Evolutionary conservation across 2,888 invertebrate genomes (phyloP).

Genomic region (Volucella inflata): DNA sequence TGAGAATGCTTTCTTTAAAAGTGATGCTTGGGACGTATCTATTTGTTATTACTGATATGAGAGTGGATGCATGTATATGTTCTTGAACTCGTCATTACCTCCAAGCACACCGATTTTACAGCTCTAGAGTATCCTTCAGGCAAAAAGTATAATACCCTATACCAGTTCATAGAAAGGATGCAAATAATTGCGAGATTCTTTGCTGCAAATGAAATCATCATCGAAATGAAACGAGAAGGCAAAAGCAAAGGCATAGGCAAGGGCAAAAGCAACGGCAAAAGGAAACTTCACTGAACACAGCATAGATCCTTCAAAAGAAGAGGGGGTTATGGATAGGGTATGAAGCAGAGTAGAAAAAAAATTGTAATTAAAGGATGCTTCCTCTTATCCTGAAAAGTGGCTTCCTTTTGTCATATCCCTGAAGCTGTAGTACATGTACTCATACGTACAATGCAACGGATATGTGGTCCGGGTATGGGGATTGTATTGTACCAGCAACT

Average conservation of each 20-base stretch:
- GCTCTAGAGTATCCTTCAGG: constrained; percentile 22
- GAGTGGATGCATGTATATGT: not conserved
- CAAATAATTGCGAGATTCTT: constrained; percentile 60
- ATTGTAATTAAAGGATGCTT: constrained; percentile 69
- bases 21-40: constrained; percentile 32
- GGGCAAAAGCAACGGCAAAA: constrained; percentile 10
- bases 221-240: constrained; percentile 48
- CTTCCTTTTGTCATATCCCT: constrained; percentile 58
- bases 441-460: constrained; percentile 1
- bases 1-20: constrained; percentile 25
- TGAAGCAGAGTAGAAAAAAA: constrained; percentile 12
- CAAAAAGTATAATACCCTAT: constrained; percentile 43
- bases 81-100: not conserved
- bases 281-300: not conserved
- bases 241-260: constrained; percentile 21
- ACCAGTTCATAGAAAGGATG: constrained; percentile 11
- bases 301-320: not conserved
- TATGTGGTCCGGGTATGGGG: not conserved
- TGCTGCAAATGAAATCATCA: constrained; percentile 62
- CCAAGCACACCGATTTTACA: not conserved
- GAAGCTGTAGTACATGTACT: not conserved
- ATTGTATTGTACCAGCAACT: not conserved
- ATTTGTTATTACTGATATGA: constrained; percentile 58
- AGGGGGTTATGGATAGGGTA: not conserved
- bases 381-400: constrained; percentile 42